These are phyloP conservation scores for Bellardia pandia DNA, from an alignment of 2,888 invertebrate species.

Conservation along the genomic window DNA sequence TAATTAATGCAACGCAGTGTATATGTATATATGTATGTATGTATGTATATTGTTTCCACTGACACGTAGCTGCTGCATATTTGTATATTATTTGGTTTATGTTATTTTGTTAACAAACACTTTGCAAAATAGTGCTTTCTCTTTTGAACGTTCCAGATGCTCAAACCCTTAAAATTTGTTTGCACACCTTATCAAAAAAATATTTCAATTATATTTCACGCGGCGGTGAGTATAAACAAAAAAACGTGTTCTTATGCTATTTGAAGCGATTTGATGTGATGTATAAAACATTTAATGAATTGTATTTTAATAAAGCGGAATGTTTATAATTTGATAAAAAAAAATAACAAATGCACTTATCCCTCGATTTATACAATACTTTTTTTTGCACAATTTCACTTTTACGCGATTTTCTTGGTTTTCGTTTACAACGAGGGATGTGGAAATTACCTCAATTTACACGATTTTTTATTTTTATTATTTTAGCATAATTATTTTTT, in stretches of 20 bases:
- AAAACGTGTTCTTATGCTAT: background rate
- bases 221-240: slow-evolving; percentile 15
- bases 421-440: too few species aligned
- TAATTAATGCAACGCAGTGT: too few species aligned
- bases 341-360: too few species aligned
- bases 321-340: too few species aligned
- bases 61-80: background rate
- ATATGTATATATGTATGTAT: too few species aligned
- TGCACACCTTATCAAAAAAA: slow-evolving; percentile 13
- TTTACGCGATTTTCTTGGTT: too few species aligned
- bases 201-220: slow-evolving; percentile 42
- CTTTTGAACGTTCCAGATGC: slow-evolving; percentile 26
- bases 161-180: slow-evolving; percentile 34
- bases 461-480: too few species aligned
- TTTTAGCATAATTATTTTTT: too few species aligned
- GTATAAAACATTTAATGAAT: background rate
- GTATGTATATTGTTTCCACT: background rate
- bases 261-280: background rate
- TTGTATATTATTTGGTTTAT: background rate
- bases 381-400: too few species aligned
- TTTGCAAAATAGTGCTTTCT: slow-evolving; percentile 14
- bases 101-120: background rate
- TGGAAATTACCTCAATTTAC: too few species aligned
- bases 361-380: too few species aligned
- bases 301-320: background rate